A percentile compares a stretch with the other conserved stretches of the same genome.
phyloP scores from a whole-genome alignment of 2,113 vertebrate genomes.

The Scopus umbretta region DNA sequence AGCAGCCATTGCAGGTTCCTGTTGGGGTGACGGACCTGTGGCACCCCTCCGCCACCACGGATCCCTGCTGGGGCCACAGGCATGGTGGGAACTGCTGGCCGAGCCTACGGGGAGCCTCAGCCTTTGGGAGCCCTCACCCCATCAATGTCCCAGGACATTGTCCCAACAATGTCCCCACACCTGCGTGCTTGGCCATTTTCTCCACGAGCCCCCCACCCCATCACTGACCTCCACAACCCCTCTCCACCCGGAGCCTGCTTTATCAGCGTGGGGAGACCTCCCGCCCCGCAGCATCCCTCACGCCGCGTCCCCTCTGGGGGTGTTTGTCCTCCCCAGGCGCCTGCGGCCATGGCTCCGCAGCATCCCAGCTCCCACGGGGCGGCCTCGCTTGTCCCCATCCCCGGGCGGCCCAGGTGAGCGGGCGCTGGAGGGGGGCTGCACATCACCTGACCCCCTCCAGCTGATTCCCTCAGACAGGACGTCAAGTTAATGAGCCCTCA shows the following conservation, averaged over 20 bases:
- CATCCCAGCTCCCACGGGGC: neutral
- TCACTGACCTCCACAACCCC: neutral
- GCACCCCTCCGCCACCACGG: accelerated
- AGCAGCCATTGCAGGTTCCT: neutral
- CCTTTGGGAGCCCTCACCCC: neutral
- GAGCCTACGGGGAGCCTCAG: neutral
- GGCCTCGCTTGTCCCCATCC: neutral
- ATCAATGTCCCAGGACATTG: too few species aligned
- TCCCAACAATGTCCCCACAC: too few species aligned
- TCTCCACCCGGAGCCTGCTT: neutral
- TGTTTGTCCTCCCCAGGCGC: accelerated
- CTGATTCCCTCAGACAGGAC: constrained; percentile 81
- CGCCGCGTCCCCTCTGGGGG: accelerated
- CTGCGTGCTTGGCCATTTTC: neutral
- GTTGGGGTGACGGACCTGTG: neutral
- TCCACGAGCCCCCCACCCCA: neutral
- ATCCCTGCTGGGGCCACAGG: neutral
- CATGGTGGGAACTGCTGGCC: neutral
- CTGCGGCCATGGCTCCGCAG: accelerated
- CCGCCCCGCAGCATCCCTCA: neutral
- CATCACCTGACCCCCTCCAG: constrained; percentile 79
- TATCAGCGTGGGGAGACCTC: neutral
- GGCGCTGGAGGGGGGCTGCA: neutral
- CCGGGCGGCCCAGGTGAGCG: constrained; percentile 13
- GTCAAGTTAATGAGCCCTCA: constrained; percentile 91